These are phyloP conservation scores for Portevinia maculata DNA, from an alignment of 2,888 invertebrate species.

Conservation along the genomic window DNA sequence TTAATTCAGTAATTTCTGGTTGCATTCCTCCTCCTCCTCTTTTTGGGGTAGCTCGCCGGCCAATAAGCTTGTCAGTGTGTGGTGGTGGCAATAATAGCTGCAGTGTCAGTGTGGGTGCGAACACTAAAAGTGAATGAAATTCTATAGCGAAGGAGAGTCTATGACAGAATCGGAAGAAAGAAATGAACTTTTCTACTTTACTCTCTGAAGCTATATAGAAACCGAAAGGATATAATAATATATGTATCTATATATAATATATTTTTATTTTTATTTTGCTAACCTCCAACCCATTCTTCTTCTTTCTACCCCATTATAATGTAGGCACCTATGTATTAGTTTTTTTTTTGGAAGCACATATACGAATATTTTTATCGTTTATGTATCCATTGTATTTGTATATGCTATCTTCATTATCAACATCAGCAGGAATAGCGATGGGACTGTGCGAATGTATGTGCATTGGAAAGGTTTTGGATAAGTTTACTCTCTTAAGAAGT, in stretches of 20 bases:
- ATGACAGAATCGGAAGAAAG: conserved; percentile 22
- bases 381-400: conserved; percentile 60
- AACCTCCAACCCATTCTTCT: conserved; percentile 5
- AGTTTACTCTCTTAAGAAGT: conserved; percentile 72
- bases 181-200: conserved; percentile 11
- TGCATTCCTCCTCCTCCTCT: conserved; percentile 51
- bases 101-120: conserved; percentile 57
- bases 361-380: conserved; percentile 57
- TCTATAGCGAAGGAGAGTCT: conserved; percentile 47
- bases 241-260: too few species aligned
- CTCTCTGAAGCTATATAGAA: conserved; percentile 45
- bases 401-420: conserved; percentile 62
- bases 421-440: conserved; percentile 57
- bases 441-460: conserved; percentile 63
- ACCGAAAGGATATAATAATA: conserved; percentile 71
- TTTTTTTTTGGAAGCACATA: conserved; percentile 28
- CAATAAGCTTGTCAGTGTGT: conserved; percentile 43
- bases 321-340: too few species aligned
- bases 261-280: conserved; percentile 26
- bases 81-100: conserved; percentile 55
- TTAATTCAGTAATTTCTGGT: conserved; percentile 74
- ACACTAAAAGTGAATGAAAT: conserved; percentile 73
- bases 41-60: conserved; percentile 13
- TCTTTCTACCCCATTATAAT: conserved; percentile 47
- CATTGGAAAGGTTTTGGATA: conserved; percentile 68